phyloP scores from a whole-genome alignment of 2,888 invertebrate genomes.

The Sturmia bella region DNA sequence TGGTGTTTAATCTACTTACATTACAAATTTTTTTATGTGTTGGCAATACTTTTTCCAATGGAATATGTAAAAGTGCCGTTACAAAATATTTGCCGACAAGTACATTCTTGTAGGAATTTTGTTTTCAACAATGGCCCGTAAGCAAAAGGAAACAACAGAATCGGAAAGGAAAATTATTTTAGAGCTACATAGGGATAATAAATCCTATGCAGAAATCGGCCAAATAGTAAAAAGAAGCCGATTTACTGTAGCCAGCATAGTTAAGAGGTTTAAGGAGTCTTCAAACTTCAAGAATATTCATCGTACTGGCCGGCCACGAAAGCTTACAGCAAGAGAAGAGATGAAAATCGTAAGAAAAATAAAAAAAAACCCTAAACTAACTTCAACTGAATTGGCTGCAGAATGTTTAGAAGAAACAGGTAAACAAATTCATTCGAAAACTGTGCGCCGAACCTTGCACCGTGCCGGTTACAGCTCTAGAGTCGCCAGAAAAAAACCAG shows the following conservation, averaged over 20 bases:
- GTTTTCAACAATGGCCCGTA: neutral
- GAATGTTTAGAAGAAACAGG: neutral
- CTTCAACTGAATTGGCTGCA: neutral
- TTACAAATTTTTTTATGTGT: neutral
- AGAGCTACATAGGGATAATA: neutral
- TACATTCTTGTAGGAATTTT: neutral
- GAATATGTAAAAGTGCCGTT: neutral
- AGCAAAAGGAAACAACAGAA: neutral
- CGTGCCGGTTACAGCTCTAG: neutral
- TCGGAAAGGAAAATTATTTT: conserved; percentile 3
- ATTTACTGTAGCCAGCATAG: neutral
- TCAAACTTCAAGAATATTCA: neutral
- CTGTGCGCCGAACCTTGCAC: neutral
- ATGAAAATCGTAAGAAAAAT: neutral
- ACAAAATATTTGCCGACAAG: neutral
- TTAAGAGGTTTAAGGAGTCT: neutral
- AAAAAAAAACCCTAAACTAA: neutral
- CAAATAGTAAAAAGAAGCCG: neutral
- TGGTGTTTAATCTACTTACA: neutral
- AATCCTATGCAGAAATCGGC: no score
- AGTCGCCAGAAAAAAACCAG: neutral
- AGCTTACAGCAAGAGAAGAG: neutral
- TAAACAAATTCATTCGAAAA: neutral
- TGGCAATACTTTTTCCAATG: neutral
- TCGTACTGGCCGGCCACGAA: conserved; percentile 1